Evolutionary conservation across 2,888 invertebrate species (phyloP), one percentile per base, ranked within the genome.

Genomic region (Dryadula phaetusa): DNA sequence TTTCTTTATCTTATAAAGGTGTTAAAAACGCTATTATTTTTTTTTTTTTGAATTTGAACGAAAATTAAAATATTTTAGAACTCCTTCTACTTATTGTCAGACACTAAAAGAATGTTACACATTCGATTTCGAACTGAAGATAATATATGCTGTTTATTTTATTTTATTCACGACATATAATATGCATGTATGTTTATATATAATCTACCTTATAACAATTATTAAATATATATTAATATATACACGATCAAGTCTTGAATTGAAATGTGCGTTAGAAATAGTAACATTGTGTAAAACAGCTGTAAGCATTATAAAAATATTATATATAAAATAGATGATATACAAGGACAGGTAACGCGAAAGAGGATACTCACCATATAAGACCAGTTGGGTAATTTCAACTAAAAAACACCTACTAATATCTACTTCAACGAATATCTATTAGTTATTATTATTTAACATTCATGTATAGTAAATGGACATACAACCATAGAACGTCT

Each of bases 381-480:
- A 72, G 67, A 77, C 75, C 75, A 49, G 72, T 37, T 68, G 71
- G 72, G 63, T 70, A 72, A 63, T 58, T 58, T 69, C 60, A 64
- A 69, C 66, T 49, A 81, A 80, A 79, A 77, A 80, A 76, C 78
- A 70, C 71, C 81, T 83, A 86, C 74, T 87, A 85, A 85, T 85
- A 81, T 81, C 88, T 88, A 88, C 87, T 70, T 78, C 76, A 86
- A 88, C 85, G 75, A 58, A 80, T 77, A 76, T 68, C 71, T 71
- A 68, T 52, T 69, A 70, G 58, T 63, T 37, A 69, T 70, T 77
- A 78, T 77, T 75, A 78, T 76, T 74, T 75, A 82, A 84, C 82
- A 82, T 80, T 79, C 78, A 63, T 81, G 92, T 92, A 92, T 89
- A 83, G 84, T 92, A 92, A 90, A 91, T 92, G 92, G 92, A 92